Evolutionary conservation across 2,113 vertebrate species (phyloP), one percentile per base, ranked within the genome.

Genomic region (Epinephelus lanceolatus): DNA sequence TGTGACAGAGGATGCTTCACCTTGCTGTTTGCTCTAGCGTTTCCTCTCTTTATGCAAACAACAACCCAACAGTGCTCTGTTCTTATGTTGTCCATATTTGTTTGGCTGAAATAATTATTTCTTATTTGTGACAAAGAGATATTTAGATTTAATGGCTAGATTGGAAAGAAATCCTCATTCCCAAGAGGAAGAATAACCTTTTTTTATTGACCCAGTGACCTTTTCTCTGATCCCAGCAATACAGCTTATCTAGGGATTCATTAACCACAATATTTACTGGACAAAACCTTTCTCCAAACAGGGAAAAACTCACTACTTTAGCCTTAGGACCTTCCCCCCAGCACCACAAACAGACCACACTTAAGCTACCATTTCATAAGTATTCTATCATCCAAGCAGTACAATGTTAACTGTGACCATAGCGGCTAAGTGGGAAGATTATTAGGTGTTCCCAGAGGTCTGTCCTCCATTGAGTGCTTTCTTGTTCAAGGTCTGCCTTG

Each of bases 401-500:
- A 8, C 6, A 4, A 37, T 21, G 53, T 15, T n/a, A n/a, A 60
- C 6, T 62, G 51, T 18, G 25, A 70, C 47, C n/a, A 3, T 2
- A 42, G 25, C 18, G 13, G 56, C 0, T 61, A 59, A 70, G 66
- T 45, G 13, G n/a, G 23, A 33, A 61, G 40, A 49, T 63, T 45
- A 77, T 1, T 18, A 15, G 30, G 6, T 60, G 56, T 68, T 69
- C 13, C 49, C n/a, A 70, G 15, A 27, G 0, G 65, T 55, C 13
- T 59, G 70, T 25, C 62, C 0, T 83, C 45, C 55, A 42, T 65
- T 17, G 7, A 77, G 21, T 37, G 30, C 52, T 27, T 69, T 78
- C 49, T n/a, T 66, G 11, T 59, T 77, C 53, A 71, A 82, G 69
- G 51, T 76, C 72, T 71, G 30, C 53, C 60, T 37, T n/a, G 61